These are phyloP conservation scores for Lepidurus arcticus DNA, from an alignment of 1,140 invertebrate genomes.

Conservation along the genomic window DNA sequence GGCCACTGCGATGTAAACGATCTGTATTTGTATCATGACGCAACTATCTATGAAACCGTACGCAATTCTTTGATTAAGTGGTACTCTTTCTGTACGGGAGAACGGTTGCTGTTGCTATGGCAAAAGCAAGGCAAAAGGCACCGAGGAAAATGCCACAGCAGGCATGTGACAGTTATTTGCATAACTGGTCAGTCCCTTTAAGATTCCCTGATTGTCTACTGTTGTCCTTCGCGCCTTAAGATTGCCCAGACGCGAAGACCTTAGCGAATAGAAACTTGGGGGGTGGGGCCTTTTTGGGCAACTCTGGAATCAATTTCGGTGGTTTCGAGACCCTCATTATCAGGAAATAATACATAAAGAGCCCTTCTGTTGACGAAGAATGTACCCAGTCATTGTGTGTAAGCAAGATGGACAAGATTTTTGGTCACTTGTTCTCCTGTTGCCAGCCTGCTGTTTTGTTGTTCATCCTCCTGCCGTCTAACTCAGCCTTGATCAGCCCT, in stretches of 20 bases:
- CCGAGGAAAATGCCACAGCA: neutral
- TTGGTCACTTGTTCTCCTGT: neutral
- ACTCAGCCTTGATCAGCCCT: neutral
- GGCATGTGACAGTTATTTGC: constrained; percentile 8
- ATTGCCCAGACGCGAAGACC: neutral
- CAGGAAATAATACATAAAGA: neutral
- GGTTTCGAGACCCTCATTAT: neutral
- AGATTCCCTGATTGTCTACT: neutral
- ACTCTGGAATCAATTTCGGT: neutral
- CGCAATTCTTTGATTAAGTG: neutral
- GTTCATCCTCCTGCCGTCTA: neutral
- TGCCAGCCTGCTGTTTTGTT: constrained; percentile 8
- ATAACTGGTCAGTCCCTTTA: neutral
- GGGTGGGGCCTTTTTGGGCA: neutral
- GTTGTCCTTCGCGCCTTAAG: neutral
- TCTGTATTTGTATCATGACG: too few relatives aligned
- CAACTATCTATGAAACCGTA: too few relatives aligned
- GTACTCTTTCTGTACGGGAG: neutral
- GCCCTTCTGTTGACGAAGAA: neutral
- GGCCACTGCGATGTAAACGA: neutral
- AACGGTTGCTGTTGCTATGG: constrained; percentile 4
- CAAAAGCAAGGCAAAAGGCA: neutral
- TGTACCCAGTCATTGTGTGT: constrained; percentile 21
- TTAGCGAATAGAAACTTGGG: neutral
- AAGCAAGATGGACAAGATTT: neutral